A percentile compares a stretch with the other conserved stretches of the same genome.
Evolutionary conservation across 2,113 vertebrate genomes (phyloP).

Genomic region (Cryptotis parvus): DNA sequence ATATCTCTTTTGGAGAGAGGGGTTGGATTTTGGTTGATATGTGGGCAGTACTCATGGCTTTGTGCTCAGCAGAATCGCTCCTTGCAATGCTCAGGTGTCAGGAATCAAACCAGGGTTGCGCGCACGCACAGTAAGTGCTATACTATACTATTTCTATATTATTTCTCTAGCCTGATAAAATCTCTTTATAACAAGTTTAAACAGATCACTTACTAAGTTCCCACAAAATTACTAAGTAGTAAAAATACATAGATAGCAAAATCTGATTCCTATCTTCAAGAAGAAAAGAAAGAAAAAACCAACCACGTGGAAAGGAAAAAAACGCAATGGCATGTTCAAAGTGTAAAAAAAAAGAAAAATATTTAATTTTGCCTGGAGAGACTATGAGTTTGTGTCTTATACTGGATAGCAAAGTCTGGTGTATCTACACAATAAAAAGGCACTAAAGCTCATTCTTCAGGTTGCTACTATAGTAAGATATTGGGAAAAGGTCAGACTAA

Average conservation of each 20-base stretch:
- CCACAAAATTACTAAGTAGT: not conserved
- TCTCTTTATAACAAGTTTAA: not conserved
- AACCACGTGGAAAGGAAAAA: not conserved
- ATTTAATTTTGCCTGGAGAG: not conserved
- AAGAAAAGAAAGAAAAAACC: not conserved
- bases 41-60: no score
- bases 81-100: no score
- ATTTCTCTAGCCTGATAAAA: not conserved
- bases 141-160: no score
- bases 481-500: not conserved
- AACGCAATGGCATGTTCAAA: not conserved
- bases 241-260: not conserved
- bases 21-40: no score
- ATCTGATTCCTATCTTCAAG: not conserved
- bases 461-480: constrained; percentile 10
- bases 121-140: no score
- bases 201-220: not conserved
- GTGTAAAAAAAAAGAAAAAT: not conserved
- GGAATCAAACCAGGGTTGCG: no score
- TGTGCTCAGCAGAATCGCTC: no score
- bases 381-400: not conserved
- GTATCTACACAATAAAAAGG: not conserved
- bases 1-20: not conserved
- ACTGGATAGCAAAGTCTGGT: not conserved
- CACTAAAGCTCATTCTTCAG: not conserved